Percentiles rank a stretch among this genome's conserved stretches.
Conservation (phyloP, 2,113 vertebrate species). For the Podocnemis expansa region DNA sequence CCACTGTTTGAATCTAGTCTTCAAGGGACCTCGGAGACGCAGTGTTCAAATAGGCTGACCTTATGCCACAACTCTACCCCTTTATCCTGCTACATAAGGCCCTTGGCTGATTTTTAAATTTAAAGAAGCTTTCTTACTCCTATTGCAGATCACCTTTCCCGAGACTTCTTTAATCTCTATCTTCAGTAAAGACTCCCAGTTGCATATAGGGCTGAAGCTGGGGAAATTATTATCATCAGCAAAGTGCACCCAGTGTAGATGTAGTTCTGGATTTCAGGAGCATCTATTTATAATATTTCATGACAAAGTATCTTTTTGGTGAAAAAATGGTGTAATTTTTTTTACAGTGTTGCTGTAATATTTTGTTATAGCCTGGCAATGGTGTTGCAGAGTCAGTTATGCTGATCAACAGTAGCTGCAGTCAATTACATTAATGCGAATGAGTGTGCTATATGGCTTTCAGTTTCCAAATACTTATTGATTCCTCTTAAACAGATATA, state of each 20-base stretch:
- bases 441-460: background rate
- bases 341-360: fast-evolving
- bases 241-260: background rate
- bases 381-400: too few species aligned
- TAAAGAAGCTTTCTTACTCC: background rate
- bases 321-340: background rate
- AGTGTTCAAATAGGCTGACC: too few species aligned
- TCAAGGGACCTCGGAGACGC: too few species aligned
- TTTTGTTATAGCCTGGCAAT: background rate
- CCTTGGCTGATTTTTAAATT: background rate
- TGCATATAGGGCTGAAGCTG: background rate
- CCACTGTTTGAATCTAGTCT: background rate
- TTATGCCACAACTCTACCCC: background rate
- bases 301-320: background rate
- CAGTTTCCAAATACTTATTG: background rate
- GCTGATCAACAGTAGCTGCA: background rate
- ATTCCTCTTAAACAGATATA: background rate
- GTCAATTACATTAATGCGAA: background rate
- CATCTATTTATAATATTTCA: background rate
- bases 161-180: background rate
- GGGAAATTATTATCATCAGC: background rate
- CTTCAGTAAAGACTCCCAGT: background rate
- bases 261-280: too few species aligned
- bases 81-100: background rate
- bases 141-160: background rate